A percentile compares a stretch with the other conserved stretches of the same genome.
Evolutionary conservation across 2,797 vertebrate genomes (phyloP).

Genomic region (Hephaestus fuliginosus): DNA sequence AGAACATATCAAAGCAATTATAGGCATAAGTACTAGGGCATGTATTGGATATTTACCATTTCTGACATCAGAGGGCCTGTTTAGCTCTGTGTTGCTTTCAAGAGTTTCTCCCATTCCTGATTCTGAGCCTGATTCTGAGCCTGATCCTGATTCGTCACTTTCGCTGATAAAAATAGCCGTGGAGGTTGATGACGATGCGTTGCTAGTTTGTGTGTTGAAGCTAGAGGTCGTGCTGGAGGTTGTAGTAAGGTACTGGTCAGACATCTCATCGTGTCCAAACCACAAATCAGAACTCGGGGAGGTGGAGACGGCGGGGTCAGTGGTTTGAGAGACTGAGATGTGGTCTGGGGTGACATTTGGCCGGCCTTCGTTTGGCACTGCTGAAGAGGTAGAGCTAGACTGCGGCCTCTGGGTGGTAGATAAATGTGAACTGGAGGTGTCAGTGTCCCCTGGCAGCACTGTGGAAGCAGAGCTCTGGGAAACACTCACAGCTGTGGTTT

Average conservation of each 20-base stretch:
- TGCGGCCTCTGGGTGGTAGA: background rate
- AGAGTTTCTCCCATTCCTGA: background rate
- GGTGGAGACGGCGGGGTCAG: background rate
- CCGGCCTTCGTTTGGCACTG: background rate
- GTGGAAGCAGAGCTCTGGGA: background rate
- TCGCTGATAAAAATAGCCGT: rapidly evolving
- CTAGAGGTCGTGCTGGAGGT: background rate
- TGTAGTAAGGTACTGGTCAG: background rate
- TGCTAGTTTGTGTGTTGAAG: background rate
- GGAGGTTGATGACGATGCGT: background rate
- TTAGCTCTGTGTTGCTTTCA: background rate
- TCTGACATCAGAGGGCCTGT: no score
- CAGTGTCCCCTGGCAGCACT: background rate
- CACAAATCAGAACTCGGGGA: background rate
- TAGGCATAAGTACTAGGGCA: no score
- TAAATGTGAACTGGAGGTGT: background rate
- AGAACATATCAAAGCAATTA: no score
- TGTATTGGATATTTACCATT: no score
- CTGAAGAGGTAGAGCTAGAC: background rate
- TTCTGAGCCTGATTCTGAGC: background rate
- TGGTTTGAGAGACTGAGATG: background rate
- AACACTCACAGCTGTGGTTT: background rate
- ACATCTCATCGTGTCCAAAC: constrained; percentile 3
- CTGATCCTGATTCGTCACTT: background rate
- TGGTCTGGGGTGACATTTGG: background rate